Evolutionary conservation across 2,113 vertebrate genomes (phyloP).

Genomic region (Athene cunicularia): DNA sequence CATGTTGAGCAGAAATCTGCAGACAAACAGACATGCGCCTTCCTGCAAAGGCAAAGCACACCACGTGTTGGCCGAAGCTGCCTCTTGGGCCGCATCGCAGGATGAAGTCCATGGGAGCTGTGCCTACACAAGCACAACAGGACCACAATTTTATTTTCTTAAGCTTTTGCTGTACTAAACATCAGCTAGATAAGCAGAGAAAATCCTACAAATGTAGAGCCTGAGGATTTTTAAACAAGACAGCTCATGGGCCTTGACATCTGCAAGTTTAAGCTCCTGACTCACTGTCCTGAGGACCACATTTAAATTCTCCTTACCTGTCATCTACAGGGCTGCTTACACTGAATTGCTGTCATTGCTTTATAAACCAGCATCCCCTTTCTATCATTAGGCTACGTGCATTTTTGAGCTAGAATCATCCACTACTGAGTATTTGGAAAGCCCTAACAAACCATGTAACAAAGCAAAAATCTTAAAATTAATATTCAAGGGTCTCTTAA

Average conservation of each 20-base stretch:
- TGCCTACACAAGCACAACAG: conserved; percentile 16
- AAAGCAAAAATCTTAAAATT: not conserved
- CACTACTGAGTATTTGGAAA: not conserved
- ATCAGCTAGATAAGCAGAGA: not conserved
- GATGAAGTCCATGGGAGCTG: conserved; percentile 11
- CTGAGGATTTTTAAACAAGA: not conserved
- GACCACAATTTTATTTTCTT: conserved; percentile 12
- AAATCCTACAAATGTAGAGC: not conserved
- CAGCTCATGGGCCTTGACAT: not conserved
- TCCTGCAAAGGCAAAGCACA: not conserved
- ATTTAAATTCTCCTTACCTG: not conserved
- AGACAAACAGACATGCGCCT: not conserved
- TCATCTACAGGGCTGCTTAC: not conserved
- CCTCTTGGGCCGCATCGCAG: not conserved
- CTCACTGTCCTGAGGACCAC: rapidly evolving
- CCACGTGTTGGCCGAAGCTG: not conserved
- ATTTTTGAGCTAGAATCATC: not conserved
- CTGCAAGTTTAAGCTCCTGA: not conserved
- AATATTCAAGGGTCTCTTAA: not conserved
- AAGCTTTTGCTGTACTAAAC: not conserved
- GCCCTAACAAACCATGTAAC: not conserved
- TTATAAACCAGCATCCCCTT: not conserved
- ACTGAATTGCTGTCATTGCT: not conserved
- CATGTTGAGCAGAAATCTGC: not conserved
- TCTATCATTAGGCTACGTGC: not conserved